These are phyloP conservation scores for Agonopterix arenella DNA, from an alignment of 2,888 invertebrate species.

Conservation along the genomic window DNA sequence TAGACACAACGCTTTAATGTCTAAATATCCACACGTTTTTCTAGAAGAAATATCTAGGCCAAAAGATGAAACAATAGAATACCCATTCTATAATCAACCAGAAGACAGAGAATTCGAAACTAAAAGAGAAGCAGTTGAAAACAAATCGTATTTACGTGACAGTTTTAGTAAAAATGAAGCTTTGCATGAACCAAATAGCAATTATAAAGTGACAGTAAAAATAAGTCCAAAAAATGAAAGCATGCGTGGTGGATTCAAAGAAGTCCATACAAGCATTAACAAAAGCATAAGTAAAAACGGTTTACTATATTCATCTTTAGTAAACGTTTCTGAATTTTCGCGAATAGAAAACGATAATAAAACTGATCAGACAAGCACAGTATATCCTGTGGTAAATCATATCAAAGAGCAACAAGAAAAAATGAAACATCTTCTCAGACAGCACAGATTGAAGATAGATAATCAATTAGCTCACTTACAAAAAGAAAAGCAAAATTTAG, in stretches of 20 bases:
- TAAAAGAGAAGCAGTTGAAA: not conserved
- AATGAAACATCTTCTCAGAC: conserved; percentile 34
- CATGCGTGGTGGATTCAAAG: conserved; percentile 44
- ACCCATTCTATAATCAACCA: not conserved
- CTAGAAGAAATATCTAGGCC: conserved; percentile 39
- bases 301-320: conserved; percentile 42
- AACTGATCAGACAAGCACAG: not conserved
- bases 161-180: conserved; percentile 7
- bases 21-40: conserved; percentile 60
- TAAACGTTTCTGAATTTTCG: conserved; percentile 60
- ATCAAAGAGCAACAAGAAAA: conserved; percentile 29
- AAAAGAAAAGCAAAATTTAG: conserved; percentile 38
- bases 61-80: conserved; percentile 26
- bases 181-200: conserved; percentile 21
- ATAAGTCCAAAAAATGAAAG: conserved; percentile 49
- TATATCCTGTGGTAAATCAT: conserved; percentile 14
- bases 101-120: not conserved
- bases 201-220: conserved; percentile 56
- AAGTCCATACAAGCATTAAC: conserved; percentile 58
- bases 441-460: conserved; percentile 43
- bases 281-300: conserved; percentile 58
- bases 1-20: conserved; percentile 43
- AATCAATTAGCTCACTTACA: conserved; percentile 39
- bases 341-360: conserved; percentile 35
- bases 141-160: not conserved